A percentile compares a stretch with the other conserved stretches of the same genome.
phyloP scores from a whole-genome alignment of 2,113 vertebrate species.

The Coturnix japonica region DNA sequence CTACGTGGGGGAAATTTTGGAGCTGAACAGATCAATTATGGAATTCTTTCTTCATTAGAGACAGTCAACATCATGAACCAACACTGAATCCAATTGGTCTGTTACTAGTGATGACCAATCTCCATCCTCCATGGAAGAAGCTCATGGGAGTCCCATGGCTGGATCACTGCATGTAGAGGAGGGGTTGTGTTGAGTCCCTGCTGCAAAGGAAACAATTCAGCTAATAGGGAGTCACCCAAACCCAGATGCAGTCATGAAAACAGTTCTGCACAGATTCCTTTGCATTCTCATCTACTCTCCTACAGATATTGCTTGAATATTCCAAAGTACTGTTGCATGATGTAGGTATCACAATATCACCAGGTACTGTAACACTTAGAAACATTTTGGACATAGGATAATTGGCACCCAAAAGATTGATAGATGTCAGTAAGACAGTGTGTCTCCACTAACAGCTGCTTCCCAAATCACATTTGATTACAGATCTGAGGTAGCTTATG shows the following conservation, averaged over 20 bases:
- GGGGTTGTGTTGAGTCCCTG: neutral
- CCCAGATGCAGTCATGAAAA: neutral
- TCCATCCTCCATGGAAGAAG: neutral
- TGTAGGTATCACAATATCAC: neutral
- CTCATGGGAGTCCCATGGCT: neutral
- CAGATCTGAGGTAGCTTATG: neutral
- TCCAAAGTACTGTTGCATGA: neutral
- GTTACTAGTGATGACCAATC: neutral
- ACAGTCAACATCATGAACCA: neutral
- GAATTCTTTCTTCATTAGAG: neutral
- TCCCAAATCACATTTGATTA: neutral
- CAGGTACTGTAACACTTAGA: neutral
- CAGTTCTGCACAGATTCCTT: neutral
- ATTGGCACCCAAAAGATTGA: neutral
- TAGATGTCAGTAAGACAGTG: neutral
- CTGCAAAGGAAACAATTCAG: neutral
- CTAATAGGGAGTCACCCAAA: neutral
- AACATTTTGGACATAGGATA: neutral
- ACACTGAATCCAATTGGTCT: neutral
- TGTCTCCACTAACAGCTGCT: neutral
- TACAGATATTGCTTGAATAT: neutral
- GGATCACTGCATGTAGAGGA: accelerated
- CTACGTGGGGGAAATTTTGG: neutral
- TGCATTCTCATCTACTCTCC: neutral
- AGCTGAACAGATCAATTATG: neutral